Evolutionary conservation across 1,140 invertebrate species (phyloP).

Genomic region (Galleria mellonella): DNA sequence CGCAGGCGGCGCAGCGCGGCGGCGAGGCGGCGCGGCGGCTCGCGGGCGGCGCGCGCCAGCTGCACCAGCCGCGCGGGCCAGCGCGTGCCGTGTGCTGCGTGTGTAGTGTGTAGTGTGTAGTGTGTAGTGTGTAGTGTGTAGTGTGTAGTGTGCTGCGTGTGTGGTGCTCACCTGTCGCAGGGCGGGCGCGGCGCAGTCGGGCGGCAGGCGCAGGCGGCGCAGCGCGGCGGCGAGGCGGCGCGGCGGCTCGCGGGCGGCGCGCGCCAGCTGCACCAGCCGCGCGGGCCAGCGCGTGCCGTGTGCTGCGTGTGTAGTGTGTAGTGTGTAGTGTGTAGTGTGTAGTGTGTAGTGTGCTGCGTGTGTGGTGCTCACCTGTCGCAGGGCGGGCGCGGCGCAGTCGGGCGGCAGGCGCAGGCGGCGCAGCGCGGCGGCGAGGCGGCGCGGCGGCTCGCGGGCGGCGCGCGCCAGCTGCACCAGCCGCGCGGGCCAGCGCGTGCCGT

Average conservation of each 20-base stretch:
- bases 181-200: constrained; percentile 35
- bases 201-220: constrained; percentile 29
- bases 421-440: constrained; percentile 28
- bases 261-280: constrained; percentile 35
- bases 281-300: constrained; percentile 46
- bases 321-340: too few species aligned
- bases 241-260: constrained; percentile 28
- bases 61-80: constrained; percentile 45
- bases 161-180: constrained; percentile 25
- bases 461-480: constrained; percentile 38
- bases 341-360: too few species aligned
- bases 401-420: constrained; percentile 33
- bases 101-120: too few species aligned
- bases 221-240: constrained; percentile 29
- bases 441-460: constrained; percentile 25
- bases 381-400: constrained; percentile 33
- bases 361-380: constrained; percentile 25
- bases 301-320: too few species aligned
- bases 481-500: constrained; percentile 43
- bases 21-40: constrained; percentile 24
- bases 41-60: constrained; percentile 32
- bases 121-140: too few species aligned
- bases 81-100: constrained; percentile 31
- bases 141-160: too few species aligned
- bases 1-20: constrained; percentile 24